Evolutionary conservation across 2,888 invertebrate species (phyloP).

Genomic region (Acrocyrtus sp.): DNA sequence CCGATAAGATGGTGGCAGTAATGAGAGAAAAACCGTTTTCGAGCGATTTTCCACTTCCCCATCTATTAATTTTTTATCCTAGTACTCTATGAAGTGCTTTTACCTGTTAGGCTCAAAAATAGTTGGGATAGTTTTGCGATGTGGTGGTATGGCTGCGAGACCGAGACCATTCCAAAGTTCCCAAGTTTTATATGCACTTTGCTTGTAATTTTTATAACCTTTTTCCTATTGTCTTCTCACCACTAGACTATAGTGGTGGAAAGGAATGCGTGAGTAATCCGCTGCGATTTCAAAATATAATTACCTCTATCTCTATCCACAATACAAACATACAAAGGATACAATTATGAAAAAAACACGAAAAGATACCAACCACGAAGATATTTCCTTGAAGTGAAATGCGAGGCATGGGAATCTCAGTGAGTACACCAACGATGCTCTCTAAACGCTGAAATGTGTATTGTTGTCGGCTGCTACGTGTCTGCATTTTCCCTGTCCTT

Average conservation of each 20-base stretch:
- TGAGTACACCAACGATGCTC: too few relatives aligned
- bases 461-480: too few relatives aligned
- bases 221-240: neutral
- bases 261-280: slow-evolving; percentile 23
- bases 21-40: neutral
- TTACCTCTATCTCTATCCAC: slow-evolving; percentile 10
- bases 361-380: slow-evolving; percentile 13
- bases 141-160: neutral
- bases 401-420: too few relatives aligned
- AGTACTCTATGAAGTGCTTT: slow-evolving; percentile 37
- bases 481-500: too few relatives aligned
- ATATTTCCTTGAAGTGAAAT: neutral
- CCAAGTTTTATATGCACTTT: too few relatives aligned
- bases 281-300: slow-evolving; percentile 20
- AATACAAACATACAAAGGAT: neutral
- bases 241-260: too few relatives aligned
- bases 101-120: slow-evolving; percentile 10
- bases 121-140: too few relatives aligned
- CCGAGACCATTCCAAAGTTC: too few relatives aligned
- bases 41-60: neutral
- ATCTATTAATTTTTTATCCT: slow-evolving; percentile 5
- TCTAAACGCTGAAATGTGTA: too few relatives aligned
- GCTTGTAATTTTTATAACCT: slow-evolving; percentile 8
- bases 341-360: neutral
- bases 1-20: neutral